These are phyloP conservation scores for Cyanoramphus novaezelandiae DNA, from an alignment of 2,113 vertebrate species.

Conservation along the genomic window DNA sequence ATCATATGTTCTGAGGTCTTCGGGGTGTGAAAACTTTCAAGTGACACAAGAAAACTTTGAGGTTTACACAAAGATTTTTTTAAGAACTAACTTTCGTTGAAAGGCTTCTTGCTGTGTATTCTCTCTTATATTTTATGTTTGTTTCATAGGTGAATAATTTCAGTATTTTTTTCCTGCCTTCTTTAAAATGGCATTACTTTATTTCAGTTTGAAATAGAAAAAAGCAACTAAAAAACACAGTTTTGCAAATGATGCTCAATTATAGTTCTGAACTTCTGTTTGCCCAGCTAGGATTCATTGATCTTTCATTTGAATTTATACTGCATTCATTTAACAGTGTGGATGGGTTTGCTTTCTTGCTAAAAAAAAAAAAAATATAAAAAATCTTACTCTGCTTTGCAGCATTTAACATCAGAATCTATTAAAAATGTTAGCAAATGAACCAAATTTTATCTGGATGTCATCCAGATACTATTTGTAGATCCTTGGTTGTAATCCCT, in stretches of 20 bases:
- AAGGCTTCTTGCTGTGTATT: not conserved
- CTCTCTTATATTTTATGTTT: not conserved
- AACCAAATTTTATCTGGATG: not conserved
- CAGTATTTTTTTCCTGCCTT: not conserved
- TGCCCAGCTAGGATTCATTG: not conserved
- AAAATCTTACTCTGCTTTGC: not conserved
- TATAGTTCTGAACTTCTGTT: not conserved
- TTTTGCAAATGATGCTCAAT: slow-evolving; percentile 15
- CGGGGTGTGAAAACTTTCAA: not conserved
- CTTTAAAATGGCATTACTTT: not conserved
- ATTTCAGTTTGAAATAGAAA: slow-evolving; percentile 13
- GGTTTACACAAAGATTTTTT: not conserved
- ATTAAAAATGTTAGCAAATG: not conserved
- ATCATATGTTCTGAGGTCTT: not conserved
- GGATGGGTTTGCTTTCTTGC: not conserved
- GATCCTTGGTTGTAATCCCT: not conserved
- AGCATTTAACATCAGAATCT: slow-evolving; percentile 3
- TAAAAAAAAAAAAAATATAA: not conserved
- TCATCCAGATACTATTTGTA: not conserved
- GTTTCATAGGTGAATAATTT: not conserved
- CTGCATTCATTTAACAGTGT: not conserved
- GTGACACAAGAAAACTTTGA: not conserved
- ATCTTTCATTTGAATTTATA: not conserved
- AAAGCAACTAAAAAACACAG: not conserved
- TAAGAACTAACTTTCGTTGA: not conserved